phyloP scores from a whole-genome alignment of 2,888 invertebrate species.

The Epistrophe eligans region DNA sequence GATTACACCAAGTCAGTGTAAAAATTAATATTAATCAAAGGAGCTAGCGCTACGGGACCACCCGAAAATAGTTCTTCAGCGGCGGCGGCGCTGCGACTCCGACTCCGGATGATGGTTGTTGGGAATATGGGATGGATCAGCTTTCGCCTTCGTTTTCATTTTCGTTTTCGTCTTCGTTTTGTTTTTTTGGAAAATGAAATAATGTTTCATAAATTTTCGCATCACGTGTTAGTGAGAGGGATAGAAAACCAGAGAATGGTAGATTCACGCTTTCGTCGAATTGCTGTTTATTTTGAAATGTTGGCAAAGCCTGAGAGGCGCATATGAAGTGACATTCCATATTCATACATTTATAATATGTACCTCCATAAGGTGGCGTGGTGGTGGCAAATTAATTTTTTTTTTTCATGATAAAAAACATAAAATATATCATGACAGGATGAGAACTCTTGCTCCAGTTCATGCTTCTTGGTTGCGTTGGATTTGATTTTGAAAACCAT shows the following conservation, averaged over 20 bases:
- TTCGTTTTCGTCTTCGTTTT: slow-evolving; percentile 21
- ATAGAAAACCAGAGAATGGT: slow-evolving; percentile 12
- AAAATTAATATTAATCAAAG: slow-evolving; percentile 76
- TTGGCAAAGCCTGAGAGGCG: slow-evolving; percentile 27
- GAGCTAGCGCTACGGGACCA: slow-evolving; percentile 71
- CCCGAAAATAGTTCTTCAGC: slow-evolving; percentile 71
- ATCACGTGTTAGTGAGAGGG: slow-evolving; percentile 62
- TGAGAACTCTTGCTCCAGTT: slow-evolving; percentile 24
- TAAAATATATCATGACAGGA: slow-evolving; percentile 54
- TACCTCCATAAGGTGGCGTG: slow-evolving; percentile 49
- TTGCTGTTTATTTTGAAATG: slow-evolving; percentile 55
- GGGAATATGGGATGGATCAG: slow-evolving; percentile 28
- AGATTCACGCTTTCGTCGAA: slow-evolving; percentile 22
- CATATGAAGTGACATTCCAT: slow-evolving; percentile 20
- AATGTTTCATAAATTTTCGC: slow-evolving; percentile 74
- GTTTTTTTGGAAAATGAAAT: slow-evolving; percentile 57
- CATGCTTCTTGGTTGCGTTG: slow-evolving; percentile 37
- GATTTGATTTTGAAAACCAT: slow-evolving; percentile 61
- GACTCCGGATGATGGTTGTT: neutral
- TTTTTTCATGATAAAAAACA: slow-evolving; percentile 44
- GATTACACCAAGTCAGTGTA: slow-evolving; percentile 70
- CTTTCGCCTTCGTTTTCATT: slow-evolving; percentile 21
- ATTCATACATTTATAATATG: slow-evolving; percentile 1
- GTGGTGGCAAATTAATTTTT: slow-evolving; percentile 67
- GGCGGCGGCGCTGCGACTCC: neutral